Evolutionary conservation across 2,888 invertebrate species (phyloP), one percentile per base, ranked within the genome.

Genomic region (Sphinx pinastri): DNA sequence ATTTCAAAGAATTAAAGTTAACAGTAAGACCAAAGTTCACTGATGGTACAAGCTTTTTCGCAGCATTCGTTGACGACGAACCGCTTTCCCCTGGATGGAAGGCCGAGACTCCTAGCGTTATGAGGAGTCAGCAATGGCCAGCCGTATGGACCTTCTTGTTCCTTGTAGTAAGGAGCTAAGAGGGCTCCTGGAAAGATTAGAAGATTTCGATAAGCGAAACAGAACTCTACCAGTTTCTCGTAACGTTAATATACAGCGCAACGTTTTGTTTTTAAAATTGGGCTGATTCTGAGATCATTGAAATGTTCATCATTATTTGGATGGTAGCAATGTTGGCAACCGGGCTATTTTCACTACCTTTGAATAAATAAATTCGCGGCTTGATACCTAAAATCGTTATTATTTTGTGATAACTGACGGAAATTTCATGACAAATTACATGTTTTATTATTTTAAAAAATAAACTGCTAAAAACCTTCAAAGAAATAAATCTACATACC

Each of bases 61-160:
- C 91, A 90, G 78, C 91, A 91, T 71, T 90, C 91, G 71, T 72
- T 84, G 71, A 89, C 88, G 14, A 89, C 78, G 54, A 72, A 78
- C n/a, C 88, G 80, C 74, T 89, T 90, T 16, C 82, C 83, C 4
- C 86, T 78, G 38, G 69, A 63, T 7, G 81, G 76, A 0, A 79
- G 71, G 0, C 77, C 76, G 74, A 89, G 71, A 14, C 77, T 74
- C 59, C 78, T 79, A 8, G 86, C 83, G 60, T 83, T 84, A 69
- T 85, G 83, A 0, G 81, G 75, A 8, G 81, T 66, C 38, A 86
- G 74, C 89, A 88, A 88, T 0, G 87, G 85, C 84, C 83, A 87
- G 13, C 75, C 82, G n/a, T 70, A 68, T 5, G 79, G 80, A 2
- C 69, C 69, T 0, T 88, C 88, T 67, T 84, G 84, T 0, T 83